phyloP scores from a whole-genome alignment of 2,797 vertebrate species.

The Channa striata region DNA sequence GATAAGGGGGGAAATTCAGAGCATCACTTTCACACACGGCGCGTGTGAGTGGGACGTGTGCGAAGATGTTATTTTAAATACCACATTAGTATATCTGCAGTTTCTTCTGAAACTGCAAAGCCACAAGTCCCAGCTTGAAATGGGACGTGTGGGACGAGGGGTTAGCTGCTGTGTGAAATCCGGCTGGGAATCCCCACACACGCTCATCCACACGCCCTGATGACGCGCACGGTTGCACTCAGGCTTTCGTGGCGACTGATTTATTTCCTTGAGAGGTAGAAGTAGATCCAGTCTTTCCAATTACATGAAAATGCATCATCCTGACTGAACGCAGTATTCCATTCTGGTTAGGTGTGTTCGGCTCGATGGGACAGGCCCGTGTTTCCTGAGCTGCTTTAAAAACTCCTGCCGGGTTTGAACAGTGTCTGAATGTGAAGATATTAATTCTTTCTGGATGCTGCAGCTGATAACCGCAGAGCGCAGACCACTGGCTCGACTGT shows the following conservation, averaged over 20 bases:
- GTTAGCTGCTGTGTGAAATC: neutral
- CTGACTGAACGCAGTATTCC: slow-evolving; percentile 11
- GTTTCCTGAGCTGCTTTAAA: slow-evolving; percentile 29
- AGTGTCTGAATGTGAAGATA: slow-evolving; percentile 49
- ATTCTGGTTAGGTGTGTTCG: slow-evolving; percentile 45
- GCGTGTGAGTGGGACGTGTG: neutral
- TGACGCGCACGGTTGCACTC: neutral
- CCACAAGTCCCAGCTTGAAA: slow-evolving; percentile 34
- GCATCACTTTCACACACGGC: no score
- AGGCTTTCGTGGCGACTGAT: neutral
- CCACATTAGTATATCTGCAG: neutral
- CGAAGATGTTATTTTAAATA: accelerated
- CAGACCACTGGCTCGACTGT: slow-evolving; percentile 34
- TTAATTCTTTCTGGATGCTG: slow-evolving; percentile 49
- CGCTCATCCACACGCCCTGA: neutral
- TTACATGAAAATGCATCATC: slow-evolving; percentile 3
- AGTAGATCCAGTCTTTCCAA: neutral
- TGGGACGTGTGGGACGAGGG: neutral
- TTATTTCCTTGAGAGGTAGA: slow-evolving; percentile 1
- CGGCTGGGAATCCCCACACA: slow-evolving; percentile 11
- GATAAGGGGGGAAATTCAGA: no score
- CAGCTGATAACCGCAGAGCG: slow-evolving; percentile 34
- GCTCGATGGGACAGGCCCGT: slow-evolving; percentile 39
- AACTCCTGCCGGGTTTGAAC: slow-evolving; percentile 40
- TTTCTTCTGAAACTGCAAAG: neutral